phyloP scores from a whole-genome alignment of 2,113 vertebrate species.

The Piaya cayana region DNA sequence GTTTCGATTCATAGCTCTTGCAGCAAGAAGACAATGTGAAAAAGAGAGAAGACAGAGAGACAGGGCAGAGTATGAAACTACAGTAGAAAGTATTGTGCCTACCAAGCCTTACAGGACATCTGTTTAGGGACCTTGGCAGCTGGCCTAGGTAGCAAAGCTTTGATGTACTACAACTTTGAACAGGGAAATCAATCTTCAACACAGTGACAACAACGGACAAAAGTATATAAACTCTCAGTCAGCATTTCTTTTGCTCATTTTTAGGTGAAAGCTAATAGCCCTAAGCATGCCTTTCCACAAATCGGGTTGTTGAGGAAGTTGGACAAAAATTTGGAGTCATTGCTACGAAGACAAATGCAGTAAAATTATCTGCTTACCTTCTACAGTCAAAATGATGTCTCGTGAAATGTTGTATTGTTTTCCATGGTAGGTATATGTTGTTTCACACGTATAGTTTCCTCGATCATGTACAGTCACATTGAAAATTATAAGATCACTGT shows the following conservation, averaged over 20 bases:
- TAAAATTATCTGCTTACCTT: slow-evolving; percentile 57
- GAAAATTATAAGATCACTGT: slow-evolving; percentile 56
- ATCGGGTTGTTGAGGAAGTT: background rate
- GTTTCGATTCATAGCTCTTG: background rate
- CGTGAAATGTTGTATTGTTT: slow-evolving; percentile 72
- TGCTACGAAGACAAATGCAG: background rate
- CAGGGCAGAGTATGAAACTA: background rate
- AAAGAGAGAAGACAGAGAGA: background rate
- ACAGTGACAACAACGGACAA: background rate
- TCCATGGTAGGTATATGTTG: slow-evolving; percentile 74
- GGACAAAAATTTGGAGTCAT: background rate
- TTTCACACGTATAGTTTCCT: slow-evolving; percentile 79
- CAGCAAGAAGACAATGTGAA: background rate
- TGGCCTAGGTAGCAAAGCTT: background rate
- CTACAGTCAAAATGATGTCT: slow-evolving; percentile 64
- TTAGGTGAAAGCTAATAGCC: background rate
- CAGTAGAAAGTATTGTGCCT: background rate
- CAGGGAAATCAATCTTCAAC: background rate
- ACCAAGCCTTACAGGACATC: background rate
- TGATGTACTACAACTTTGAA: background rate
- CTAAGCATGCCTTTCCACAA: background rate
- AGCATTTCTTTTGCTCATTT: background rate
- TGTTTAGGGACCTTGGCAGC: background rate
- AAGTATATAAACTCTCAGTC: background rate
- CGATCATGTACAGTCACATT: slow-evolving; percentile 52